phyloP scores from a whole-genome alignment of 92 coral and sea anemone genomes.

The Zoanthus sociatus region DNA sequence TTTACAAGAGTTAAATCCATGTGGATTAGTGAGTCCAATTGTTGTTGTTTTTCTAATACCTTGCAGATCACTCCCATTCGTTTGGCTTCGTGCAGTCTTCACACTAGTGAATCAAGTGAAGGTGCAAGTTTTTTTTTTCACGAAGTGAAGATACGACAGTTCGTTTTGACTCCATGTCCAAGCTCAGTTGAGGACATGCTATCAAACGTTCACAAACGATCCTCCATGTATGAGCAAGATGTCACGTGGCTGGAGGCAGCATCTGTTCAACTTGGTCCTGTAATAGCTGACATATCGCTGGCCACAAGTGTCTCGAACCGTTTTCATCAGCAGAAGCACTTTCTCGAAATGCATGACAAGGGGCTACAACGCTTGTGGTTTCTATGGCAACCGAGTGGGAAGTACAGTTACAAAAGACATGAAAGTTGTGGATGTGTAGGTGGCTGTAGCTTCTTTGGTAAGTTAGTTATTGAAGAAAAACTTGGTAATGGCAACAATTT shows the following conservation, averaged over 20 bases:
- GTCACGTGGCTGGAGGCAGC: constrained; percentile 95
- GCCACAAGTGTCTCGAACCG: constrained; percentile 68
- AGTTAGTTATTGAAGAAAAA: neutral
- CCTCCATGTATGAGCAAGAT: constrained; percentile 79
- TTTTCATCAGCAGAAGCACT: constrained; percentile 80
- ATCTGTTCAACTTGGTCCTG: constrained; percentile 83
- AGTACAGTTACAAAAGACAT: constrained; percentile 56
- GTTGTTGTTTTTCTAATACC: neutral
- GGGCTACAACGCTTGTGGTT: constrained; percentile 91
- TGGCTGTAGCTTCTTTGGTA: constrained; percentile 98
- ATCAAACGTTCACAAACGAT: constrained; percentile 80
- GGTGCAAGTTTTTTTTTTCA: constrained; percentile 88
- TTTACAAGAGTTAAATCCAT: too few species aligned
- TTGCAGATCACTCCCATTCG: constrained; percentile 85
- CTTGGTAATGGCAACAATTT: too few species aligned
- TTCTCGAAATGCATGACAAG: constrained; percentile 89
- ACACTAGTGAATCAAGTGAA: constrained; percentile 73
- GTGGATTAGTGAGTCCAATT: too few species aligned
- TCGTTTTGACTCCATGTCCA: constrained; percentile 85
- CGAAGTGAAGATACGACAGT: constrained; percentile 88
- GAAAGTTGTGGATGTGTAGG: constrained; percentile 94
- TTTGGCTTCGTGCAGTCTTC: constrained; percentile 92
- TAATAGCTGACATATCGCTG: constrained; percentile 84
- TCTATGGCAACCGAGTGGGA: constrained; percentile 83
- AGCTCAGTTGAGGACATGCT: constrained; percentile 64